Conservation (phyloP, 2,113 vertebrate genomes). For the Paedocypris sp. region DNA sequence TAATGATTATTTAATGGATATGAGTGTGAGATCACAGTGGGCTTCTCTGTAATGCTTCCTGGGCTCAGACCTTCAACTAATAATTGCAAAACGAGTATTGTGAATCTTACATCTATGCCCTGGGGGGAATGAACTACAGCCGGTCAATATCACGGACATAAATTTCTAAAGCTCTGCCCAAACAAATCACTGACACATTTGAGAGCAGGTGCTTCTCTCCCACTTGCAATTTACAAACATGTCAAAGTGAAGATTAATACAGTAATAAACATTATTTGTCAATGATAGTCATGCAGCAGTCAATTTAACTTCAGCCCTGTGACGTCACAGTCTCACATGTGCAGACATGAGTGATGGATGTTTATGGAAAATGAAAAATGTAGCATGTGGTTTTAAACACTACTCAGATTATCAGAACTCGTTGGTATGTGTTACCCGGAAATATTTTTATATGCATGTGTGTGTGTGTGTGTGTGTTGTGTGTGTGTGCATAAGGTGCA, state of each 20-base stretch:
- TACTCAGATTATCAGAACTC: no score
- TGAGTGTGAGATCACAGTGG: not conserved
- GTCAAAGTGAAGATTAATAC: not conserved
- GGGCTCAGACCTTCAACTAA: not conserved
- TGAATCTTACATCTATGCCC: not conserved
- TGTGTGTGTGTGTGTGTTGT: no score
- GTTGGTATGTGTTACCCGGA: no score
- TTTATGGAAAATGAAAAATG: no score
- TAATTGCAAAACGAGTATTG: not conserved
- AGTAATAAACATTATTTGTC: not conserved
- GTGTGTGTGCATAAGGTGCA: no score
- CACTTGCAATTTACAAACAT: not conserved
- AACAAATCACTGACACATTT: not conserved
- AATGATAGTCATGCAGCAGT: not conserved
- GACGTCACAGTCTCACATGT: no score
- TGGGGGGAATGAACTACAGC: not conserved
- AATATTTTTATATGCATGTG: no score
- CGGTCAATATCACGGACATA: slow-evolving; percentile 1
- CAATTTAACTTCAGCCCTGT: no score
- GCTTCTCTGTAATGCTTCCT: not conserved
- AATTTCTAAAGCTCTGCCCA: not conserved
- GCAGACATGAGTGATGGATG: no score
- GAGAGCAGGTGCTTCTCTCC: not conserved
- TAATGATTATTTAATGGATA: slow-evolving; percentile 4
- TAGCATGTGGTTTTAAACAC: no score